Evolutionary conservation across 2,113 vertebrate genomes (phyloP).

Genomic region (Pygoscelis antarcticus): DNA sequence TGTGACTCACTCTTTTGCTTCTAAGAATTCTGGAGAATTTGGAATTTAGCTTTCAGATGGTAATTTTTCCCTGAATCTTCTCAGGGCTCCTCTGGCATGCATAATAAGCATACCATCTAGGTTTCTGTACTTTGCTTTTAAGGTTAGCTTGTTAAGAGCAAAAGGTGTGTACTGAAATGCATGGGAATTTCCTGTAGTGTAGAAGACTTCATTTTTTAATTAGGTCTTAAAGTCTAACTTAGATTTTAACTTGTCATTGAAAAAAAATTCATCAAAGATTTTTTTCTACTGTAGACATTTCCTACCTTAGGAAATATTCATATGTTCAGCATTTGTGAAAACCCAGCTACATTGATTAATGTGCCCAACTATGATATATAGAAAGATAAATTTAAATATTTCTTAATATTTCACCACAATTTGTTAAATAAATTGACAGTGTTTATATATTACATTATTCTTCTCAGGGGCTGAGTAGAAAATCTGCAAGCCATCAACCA

Average conservation of each 20-base stretch:
- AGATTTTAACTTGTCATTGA: background rate
- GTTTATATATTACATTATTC: background rate
- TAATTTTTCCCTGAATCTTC: background rate
- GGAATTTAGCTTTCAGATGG: background rate
- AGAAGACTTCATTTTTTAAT: background rate
- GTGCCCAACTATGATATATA: background rate
- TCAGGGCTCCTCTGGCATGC: background rate
- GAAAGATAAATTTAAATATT: background rate
- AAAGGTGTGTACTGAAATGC: background rate
- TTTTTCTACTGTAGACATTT: background rate
- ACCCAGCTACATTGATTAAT: background rate
- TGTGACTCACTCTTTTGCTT: background rate
- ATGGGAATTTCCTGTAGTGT: background rate
- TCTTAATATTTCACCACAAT: background rate
- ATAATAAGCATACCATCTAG: background rate
- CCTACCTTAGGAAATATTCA: fast-evolving
- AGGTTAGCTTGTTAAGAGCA: background rate
- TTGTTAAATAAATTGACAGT: background rate
- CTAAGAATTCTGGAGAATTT: background rate
- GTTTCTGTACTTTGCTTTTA: background rate
- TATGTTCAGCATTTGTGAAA: background rate
- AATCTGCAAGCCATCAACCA: background rate
- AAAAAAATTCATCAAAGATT: background rate
- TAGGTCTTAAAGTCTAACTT: background rate
- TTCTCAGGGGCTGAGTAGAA: background rate